phyloP scores from a whole-genome alignment of 2,797 vertebrate species.

The Arctocebus calabarensis region DNA sequence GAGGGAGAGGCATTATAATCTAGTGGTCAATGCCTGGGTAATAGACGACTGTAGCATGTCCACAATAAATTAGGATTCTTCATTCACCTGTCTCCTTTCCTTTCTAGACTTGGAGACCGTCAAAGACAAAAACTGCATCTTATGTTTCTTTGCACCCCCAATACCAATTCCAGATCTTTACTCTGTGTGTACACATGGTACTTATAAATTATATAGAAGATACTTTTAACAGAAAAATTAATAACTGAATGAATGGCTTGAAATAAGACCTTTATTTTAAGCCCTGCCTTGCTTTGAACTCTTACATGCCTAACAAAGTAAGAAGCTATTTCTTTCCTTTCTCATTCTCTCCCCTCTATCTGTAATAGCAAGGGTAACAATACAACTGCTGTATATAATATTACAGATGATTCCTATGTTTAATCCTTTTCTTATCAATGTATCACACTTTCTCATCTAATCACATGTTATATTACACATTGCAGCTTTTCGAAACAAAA shows the following conservation, averaged over 20 bases:
- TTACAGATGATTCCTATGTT: not conserved
- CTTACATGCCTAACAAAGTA: not conserved
- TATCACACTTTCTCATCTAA: not conserved
- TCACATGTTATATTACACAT: not conserved
- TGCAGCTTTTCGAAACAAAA: not conserved
- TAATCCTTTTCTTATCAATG: not conserved
- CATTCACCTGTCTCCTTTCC: not conserved
- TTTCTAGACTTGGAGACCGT: not conserved
- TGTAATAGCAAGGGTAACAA: not conserved
- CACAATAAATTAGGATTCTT: not conserved
- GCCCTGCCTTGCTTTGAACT: not conserved
- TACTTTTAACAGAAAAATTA: not conserved
- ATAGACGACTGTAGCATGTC: not conserved
- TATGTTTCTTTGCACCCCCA: not conserved
- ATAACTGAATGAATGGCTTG: not conserved
- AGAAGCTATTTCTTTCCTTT: not conserved
- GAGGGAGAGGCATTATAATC: not conserved
- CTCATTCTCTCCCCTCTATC: not conserved
- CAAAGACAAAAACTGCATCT: not conserved
- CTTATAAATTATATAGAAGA: not conserved
- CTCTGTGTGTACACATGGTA: not conserved
- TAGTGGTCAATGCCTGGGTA: not conserved
- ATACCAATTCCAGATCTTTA: not conserved
- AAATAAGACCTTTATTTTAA: conserved; percentile 25
- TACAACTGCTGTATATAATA: not conserved